phyloP scores from a whole-genome alignment of 1,140 invertebrate genomes.

The Drosophila novamexicana region DNA sequence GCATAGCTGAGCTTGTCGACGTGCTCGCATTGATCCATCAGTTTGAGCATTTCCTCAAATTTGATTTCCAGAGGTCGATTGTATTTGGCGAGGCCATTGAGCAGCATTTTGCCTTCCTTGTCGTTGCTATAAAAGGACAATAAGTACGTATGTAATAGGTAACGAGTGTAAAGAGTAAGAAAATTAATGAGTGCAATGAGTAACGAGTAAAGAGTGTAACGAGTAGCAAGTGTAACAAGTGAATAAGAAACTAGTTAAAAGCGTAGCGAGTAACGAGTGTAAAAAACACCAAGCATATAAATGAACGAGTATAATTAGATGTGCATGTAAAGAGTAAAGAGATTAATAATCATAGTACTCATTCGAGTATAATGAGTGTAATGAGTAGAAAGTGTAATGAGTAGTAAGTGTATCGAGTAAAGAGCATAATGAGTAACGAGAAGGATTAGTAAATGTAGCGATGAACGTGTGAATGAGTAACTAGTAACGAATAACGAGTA shows the following conservation, averaged over 20 bases:
- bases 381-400: no score
- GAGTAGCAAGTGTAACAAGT: neutral
- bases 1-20: conserved; percentile 84
- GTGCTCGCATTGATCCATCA: conserved; percentile 91
- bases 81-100: conserved; percentile 86
- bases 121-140: conserved; percentile 87
- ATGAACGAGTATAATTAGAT: no score
- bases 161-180: neutral
- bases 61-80: conserved; percentile 87
- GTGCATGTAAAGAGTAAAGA: neutral
- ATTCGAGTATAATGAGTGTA: no score
- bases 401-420: no score
- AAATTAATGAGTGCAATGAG: neutral
- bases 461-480: no score
- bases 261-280: neutral
- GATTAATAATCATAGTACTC: no score
- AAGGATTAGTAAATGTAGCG: no score
- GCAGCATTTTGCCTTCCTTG: conserved; percentile 86
- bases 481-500: no score
- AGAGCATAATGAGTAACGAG: no score
- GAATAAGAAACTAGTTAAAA: neutral
- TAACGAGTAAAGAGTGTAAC: neutral
- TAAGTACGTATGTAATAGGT: neutral
- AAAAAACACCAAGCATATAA: no score
- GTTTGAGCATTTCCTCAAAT: conserved; percentile 89